Evolutionary conservation across 1,140 invertebrate genomes (phyloP), one percentile per base, ranked within the genome.

Genomic region (Brachionus sp.): DNA sequence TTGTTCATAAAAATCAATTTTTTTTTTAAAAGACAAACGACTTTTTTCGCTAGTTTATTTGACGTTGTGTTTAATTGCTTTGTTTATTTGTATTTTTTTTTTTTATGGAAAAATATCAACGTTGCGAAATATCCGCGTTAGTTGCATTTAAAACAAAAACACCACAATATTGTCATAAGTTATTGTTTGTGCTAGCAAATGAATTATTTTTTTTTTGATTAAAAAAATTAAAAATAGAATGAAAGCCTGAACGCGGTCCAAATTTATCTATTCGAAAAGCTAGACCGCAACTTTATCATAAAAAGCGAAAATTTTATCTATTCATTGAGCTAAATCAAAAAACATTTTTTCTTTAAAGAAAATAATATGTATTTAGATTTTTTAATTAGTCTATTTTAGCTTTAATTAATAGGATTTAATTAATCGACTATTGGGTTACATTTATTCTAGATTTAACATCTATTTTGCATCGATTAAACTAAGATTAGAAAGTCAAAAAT

Each of bases 321-420:
- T 57, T 57, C 50, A 57, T 57, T 19, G 50, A 57, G n/a, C 50
- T 16, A 57, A 57, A 57, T 57, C n/a, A 19, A 57, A 57, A 57
- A 25, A 19, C n/a, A 9, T 19, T 57, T 57, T 50, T 44, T 44
- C 19, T 53, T 19, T 13, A 53, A 57, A 57, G 9, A 19, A 57
- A 16, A 57, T 57, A 57, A 57, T 57, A 23, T 57, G 50, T 57
- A 57, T 19, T 57, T 57, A 57, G 50, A 57, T 19, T 7, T 25
- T 57, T 19, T 57, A 57, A 57, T 57, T 57, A 57, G 50, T 57
- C 50, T 57, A n/a, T 57, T 23, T 57, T 57, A 19, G 29, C 9
- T 57, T 57, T 57, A 57, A 57, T 57, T 57, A 57, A n/a, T 57
- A 23, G 50, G 50, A 57, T 57, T 57, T 57, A 57, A 57, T 57